Percentiles rank a stretch among this genome's conserved stretches.
Evolutionary conservation across 1,140 invertebrate species (phyloP).

Genomic region (Mamestra configurata): DNA sequence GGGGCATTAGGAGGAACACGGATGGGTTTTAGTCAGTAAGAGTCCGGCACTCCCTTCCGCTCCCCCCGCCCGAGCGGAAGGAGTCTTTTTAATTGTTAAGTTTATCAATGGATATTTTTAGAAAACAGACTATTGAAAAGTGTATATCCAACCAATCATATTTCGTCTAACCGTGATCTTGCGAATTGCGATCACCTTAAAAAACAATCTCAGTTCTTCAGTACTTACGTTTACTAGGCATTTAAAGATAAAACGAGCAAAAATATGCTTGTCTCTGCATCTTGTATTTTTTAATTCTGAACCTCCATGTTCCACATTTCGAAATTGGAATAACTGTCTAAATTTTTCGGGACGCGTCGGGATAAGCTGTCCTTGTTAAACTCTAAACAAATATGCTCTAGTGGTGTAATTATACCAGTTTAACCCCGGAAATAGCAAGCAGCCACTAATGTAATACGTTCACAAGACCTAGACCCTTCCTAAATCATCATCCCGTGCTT

Average conservation of each 20-base stretch:
- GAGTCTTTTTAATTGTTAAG: too few relatives aligned
- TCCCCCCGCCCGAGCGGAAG: too few relatives aligned
- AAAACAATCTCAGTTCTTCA: conserved; percentile 3
- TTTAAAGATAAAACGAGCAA: background rate
- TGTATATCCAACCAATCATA: conserved; percentile 4
- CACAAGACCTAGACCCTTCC: conserved; percentile 23
- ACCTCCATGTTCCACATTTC: background rate
- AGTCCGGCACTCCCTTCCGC: too few relatives aligned
- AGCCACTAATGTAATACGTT: conserved; percentile 32
- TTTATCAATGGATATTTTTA: background rate
- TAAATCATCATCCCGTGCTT: conserved; percentile 47
- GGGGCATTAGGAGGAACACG: too few relatives aligned
- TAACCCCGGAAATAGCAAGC: conserved; percentile 47
- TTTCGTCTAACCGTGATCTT: conserved; percentile 5
- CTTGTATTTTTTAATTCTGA: background rate
- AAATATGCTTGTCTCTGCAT: background rate
- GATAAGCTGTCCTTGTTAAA: conserved; percentile 41
- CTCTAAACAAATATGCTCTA: conserved; percentile 23
- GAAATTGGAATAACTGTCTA: conserved; percentile 1
- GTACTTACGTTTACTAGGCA: background rate
- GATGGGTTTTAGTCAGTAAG: too few relatives aligned
- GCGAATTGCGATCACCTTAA: conserved; percentile 6
- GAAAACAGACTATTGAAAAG: conserved; percentile 10
- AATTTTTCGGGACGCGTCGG: background rate
- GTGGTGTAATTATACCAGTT: conserved; percentile 38